These are phyloP conservation scores for Zonitis immaculata DNA, from an alignment of 2,888 invertebrate genomes.

Conservation along the genomic window DNA sequence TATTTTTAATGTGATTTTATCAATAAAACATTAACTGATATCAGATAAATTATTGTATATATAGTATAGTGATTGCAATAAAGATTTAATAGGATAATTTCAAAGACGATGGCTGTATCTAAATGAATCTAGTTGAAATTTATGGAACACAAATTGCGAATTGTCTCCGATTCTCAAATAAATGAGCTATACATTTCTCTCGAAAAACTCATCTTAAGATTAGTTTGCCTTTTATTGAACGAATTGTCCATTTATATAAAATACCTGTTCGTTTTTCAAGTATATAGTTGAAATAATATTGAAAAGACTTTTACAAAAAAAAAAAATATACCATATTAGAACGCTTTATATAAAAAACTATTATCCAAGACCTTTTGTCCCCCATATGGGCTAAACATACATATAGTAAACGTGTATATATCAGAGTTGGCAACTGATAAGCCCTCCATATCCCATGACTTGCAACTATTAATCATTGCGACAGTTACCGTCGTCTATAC, in stretches of 20 bases:
- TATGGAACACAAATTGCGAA: neutral
- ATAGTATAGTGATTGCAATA: constrained; percentile 36
- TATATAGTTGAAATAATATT: too few species aligned
- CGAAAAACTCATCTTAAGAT: too few species aligned
- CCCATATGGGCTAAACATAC: constrained; percentile 10
- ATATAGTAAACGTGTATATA: neutral
- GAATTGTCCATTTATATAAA: too few species aligned
- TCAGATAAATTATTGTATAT: constrained; percentile 36
- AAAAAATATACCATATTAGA: neutral
- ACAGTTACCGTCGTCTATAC: constrained; percentile 19
- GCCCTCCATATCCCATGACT: constrained; percentile 21
- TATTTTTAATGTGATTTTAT: constrained; percentile 31
- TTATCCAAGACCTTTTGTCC: constrained; percentile 7
- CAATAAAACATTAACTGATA: constrained; percentile 35
- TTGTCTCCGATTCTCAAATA: neutral
- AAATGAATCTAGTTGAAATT: neutral
- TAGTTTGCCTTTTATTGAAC: too few species aligned
- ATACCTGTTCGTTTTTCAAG: too few species aligned
- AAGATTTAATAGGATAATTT: constrained; percentile 25
- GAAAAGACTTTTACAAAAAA: too few species aligned
- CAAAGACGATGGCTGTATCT: constrained; percentile 8
- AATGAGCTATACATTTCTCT: too few species aligned
- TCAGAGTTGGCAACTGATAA: constrained; percentile 15
- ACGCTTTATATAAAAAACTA: constrained; percentile 4
- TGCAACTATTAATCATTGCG: constrained; percentile 26